These are phyloP conservation scores for Vanessa atalanta DNA, from an alignment of 1,140 invertebrate species.

Conservation along the genomic window DNA sequence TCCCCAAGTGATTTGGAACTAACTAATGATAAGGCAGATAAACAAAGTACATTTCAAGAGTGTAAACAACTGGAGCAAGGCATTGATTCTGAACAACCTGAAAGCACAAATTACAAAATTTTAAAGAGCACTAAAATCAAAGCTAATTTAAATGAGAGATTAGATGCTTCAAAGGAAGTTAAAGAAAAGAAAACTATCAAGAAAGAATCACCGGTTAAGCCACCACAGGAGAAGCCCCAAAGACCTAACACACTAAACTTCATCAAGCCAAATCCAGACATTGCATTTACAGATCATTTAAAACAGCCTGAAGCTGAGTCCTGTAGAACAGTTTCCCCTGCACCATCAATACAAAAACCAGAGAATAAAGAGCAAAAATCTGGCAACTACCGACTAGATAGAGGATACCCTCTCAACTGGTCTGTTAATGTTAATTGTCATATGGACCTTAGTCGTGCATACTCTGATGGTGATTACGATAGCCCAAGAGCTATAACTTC, in stretches of 20 bases:
- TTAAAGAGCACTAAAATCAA: slow-evolving; percentile 75
- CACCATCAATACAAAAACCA: slow-evolving; percentile 51
- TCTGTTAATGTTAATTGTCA: slow-evolving; percentile 83
- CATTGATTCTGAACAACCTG: slow-evolving; percentile 53
- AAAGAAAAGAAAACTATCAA: slow-evolving; percentile 75
- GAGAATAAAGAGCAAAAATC: slow-evolving; percentile 57
- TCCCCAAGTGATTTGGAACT: slow-evolving; percentile 72
- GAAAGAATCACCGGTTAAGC: slow-evolving; percentile 50
- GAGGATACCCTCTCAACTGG: slow-evolving; percentile 77
- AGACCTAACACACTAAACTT: slow-evolving; percentile 77
- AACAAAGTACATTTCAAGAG: slow-evolving; percentile 31
- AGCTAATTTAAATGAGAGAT: slow-evolving; percentile 70
- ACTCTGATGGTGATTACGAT: slow-evolving; percentile 73
- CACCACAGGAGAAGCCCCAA: slow-evolving; percentile 60
- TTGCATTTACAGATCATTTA: slow-evolving; percentile 74
- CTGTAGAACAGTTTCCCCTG: slow-evolving; percentile 64
- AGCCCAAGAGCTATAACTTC: slow-evolving; percentile 76
- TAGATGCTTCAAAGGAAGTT: slow-evolving; percentile 62
- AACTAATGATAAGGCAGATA: slow-evolving; percentile 65
- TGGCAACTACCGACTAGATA: slow-evolving; percentile 53
- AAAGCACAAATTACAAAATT: slow-evolving; percentile 73
- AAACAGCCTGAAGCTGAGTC: slow-evolving; percentile 57
- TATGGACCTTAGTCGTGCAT: slow-evolving; percentile 79
- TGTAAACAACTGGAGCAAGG: slow-evolving; percentile 26
- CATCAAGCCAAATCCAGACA: slow-evolving; percentile 74